These are phyloP conservation scores for Daubentonia madagascariensis DNA, from an alignment of 2,113 vertebrate species.

Conservation along the genomic window DNA sequence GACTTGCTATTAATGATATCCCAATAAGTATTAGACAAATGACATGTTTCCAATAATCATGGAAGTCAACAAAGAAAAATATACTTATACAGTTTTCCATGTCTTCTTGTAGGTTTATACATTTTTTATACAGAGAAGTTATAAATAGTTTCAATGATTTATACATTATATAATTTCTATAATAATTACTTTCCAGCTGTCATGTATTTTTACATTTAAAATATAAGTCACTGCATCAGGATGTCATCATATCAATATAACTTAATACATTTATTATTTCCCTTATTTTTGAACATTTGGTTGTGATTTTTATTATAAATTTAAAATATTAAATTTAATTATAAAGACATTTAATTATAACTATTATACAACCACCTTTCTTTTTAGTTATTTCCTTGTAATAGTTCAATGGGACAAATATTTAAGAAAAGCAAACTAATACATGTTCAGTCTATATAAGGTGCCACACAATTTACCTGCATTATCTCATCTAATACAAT, in stretches of 20 bases:
- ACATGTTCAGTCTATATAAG: not conserved
- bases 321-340: too few relatives aligned
- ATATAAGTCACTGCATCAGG: not conserved
- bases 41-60: not conserved
- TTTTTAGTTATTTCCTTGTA: not conserved
- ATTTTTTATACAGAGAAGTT: not conserved
- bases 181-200: not conserved
- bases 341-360: not conserved
- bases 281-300: not conserved
- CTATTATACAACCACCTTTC: not conserved
- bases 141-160: not conserved
- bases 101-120: not conserved
- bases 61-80: not conserved
- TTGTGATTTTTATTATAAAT: not conserved
- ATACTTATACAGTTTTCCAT: not conserved
- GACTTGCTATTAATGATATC: not conserved
- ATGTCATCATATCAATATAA: not conserved
- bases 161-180: not conserved
- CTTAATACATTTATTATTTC: not conserved
- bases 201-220: not conserved
- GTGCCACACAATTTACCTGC: not conserved
- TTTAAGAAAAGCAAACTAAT: not conserved
- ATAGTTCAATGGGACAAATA: not conserved
- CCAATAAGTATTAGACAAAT: not conserved
- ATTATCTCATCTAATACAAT: not conserved